Evolutionary conservation across 2,113 vertebrate species (phyloP), one percentile per base, ranked within the genome.

Genomic region (Piprites chloris): DNA sequence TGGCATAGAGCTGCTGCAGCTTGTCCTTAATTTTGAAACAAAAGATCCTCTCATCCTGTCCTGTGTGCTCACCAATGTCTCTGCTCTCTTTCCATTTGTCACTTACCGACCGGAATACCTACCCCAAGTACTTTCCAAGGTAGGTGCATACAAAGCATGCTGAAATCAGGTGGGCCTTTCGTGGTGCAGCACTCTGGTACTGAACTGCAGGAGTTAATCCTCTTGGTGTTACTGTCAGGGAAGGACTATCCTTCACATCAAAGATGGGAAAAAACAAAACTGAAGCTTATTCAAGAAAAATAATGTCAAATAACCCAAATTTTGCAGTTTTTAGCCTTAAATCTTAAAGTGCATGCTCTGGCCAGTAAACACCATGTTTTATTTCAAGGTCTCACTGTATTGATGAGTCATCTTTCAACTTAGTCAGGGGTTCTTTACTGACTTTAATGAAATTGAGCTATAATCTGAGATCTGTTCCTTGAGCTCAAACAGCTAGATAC

Each of bases 11-110:
- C 97, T 99, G 35, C 97, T 99, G 86, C 98, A 99, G 95, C 97
- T 97, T 41, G 98, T 99, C 72, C 97, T 99, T 92, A 98, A 96
- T 97, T 99, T 99, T 93, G 98, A 99, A 81, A 99, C 98, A 78
- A 98, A 98, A 95, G 99, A 99, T 95, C 99, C 99, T 8, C 98
- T 99, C 91, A 98, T 99, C 95, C 90, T 99, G 72, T 99, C 99
- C 85, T 99, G 99, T 77, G 97, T 99, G 92, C 99, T 99, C 93
- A 99, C 99, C 90, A 99, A 98, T 63, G 95, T 99, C 73, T 99
- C 99, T 14, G 98, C 98, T 46, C 98, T 99, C 53, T 99, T 99
- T 91, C 99, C 99, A 0, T 99, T 99, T 94, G 98, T 99, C 62
- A 98, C 97, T 61, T 98, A 99, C 92, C 98, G 98, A 92, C 98